Conservation (phyloP, 2,888 invertebrate genomes). For the Cistogaster globosa region DNA sequence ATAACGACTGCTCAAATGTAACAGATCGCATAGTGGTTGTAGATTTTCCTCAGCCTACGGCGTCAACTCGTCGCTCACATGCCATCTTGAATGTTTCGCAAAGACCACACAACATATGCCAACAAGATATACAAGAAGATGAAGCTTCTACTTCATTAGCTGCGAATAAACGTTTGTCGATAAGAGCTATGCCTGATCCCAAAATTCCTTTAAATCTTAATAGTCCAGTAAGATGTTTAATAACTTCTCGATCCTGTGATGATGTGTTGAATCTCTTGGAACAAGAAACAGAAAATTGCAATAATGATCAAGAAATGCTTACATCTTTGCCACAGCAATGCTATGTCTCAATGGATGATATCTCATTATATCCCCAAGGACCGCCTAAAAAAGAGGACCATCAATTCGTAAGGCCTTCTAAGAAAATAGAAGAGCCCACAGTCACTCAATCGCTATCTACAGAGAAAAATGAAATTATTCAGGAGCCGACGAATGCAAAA, state of each 20-base stretch:
- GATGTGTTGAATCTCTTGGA: constrained; percentile 84
- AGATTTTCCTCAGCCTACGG: constrained; percentile 85
- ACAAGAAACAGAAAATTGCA: constrained; percentile 61
- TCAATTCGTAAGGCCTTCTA: constrained; percentile 32
- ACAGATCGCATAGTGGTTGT: constrained; percentile 91
- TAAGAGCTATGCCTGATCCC: constrained; percentile 87
- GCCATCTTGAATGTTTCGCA: constrained; percentile 6
- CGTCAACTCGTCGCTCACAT: constrained; percentile 50
- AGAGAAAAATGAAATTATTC: constrained; percentile 11
- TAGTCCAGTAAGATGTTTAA: constrained; percentile 79
- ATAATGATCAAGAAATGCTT: constrained; percentile 35
- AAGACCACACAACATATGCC: constrained; percentile 64
- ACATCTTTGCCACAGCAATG: constrained; percentile 68
- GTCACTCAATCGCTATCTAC: background rate
- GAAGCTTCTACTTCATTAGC: constrained; percentile 37
- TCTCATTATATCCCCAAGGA: constrained; percentile 83
- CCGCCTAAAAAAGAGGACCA: constrained; percentile 61
- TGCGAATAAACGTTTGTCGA: constrained; percentile 84
- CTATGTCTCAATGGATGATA: constrained; percentile 85
- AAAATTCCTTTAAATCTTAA: constrained; percentile 82
- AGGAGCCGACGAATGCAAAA: background rate
- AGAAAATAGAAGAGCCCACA: constrained; percentile 35
- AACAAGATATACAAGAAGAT: constrained; percentile 62
- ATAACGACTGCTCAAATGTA: constrained; percentile 93
- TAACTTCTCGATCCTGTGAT: constrained; percentile 84